Base-by-base conservation (phyloP, 2,797 vertebrate species). In the Girardinus metallicus region DNA sequence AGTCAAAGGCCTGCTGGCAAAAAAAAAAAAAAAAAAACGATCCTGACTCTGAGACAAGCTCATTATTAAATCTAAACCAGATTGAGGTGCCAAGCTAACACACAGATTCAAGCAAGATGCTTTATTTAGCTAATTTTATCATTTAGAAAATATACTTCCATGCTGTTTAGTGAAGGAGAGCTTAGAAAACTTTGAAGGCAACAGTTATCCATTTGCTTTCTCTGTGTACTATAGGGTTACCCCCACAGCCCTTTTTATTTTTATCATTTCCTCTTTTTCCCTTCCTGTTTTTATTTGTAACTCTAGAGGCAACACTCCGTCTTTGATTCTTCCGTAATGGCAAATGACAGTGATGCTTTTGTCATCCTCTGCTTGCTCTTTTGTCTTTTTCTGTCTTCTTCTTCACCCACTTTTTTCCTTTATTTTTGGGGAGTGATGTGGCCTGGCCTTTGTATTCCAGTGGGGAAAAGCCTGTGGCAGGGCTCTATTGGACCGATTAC, bases 401-500 rank as follows among this genome's bases (percentile, higher is more conserved):
- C 92, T 88, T 46, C 87, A 86, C 85, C 16, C 87, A 86, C 86
- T 74, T 81, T 90, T 86, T 93, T 83, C 87, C 76, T 82, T 74
- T 86, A 85, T 90, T 93, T 90, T 93, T 85, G 87, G 82, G 89
- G 93, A 92, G 93, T 93, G 94, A 90, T 94, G 93, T 93, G 94
- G 93, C 93, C 92, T 71, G 82, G 94, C 96, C 97, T 97, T 99
- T 99, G 93, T 95, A 91, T 99, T 97, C 97, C 93, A 96, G 96
- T 93, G 92, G 91, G 94, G 95, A 94, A 95, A 96, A 95, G 95
- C 94, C 95, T 95, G 97, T 98, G 98, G 98, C 97, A 97, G 97
- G 96, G 95, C 97, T 96, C 98, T 97, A 98, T 99, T 99, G 97
- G 97, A 91, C 96, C 96, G 93, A 99, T 99, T 99, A 98, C 97